Conservation (phyloP, 1,140 invertebrate species). For the Eufriesea mexicana region DNA sequence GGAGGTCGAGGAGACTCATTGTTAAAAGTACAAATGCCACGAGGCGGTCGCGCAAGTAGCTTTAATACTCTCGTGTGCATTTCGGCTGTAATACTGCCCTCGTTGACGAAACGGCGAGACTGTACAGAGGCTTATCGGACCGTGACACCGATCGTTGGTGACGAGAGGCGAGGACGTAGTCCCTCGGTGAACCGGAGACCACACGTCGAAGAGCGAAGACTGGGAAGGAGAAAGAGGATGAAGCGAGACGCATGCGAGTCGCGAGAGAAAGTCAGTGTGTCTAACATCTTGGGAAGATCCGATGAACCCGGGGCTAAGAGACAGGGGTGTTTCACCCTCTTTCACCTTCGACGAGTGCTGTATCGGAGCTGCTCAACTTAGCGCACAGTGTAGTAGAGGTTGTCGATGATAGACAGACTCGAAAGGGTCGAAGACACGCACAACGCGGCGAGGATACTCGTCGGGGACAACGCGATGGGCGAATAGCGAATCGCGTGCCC, state of each 20-base stretch:
- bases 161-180: slow-evolving; percentile 44
- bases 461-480: not conserved
- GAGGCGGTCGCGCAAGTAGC: not conserved
- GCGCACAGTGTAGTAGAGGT: slow-evolving; percentile 26
- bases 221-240: not conserved
- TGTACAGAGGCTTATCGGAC: not conserved
- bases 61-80: slow-evolving; percentile 5
- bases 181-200: slow-evolving; percentile 38
- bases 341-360: slow-evolving; percentile 7
- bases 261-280: too few species aligned
- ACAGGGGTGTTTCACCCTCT: not conserved
- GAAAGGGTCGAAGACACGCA: slow-evolving; percentile 14
- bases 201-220: not conserved
- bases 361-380: slow-evolving; percentile 17
- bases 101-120: not conserved
- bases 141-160: not conserved
- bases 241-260: too few species aligned
- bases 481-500: not conserved
- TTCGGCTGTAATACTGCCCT: not conserved
- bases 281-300: not conserved
- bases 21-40: slow-evolving; percentile 16
- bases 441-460: slow-evolving; percentile 16
- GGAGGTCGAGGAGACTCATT: not conserved
- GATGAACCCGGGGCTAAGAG: too few species aligned
- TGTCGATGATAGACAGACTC: not conserved